Evolutionary conservation across 2,888 invertebrate species (phyloP).

Genomic region (Adineta ricciae): DNA sequence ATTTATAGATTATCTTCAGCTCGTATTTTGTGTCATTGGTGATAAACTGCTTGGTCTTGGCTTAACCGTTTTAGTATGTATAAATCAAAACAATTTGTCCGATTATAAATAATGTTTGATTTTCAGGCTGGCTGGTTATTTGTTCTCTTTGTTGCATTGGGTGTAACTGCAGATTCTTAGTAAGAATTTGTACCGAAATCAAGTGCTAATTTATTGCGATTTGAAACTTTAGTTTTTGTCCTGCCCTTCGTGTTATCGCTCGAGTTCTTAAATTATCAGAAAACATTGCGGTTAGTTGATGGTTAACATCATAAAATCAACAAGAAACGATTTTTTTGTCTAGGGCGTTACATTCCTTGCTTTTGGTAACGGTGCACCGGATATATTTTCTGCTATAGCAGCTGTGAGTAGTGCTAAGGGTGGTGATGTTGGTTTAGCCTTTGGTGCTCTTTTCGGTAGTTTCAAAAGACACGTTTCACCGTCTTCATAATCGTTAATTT

Average conservation of each 20-base stretch:
- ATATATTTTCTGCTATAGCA: constrained; percentile 60
- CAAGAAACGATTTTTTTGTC: background rate
- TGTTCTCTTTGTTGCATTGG: constrained; percentile 55
- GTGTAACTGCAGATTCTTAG: constrained; percentile 57
- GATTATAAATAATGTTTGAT: constrained; percentile 20
- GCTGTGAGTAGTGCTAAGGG: constrained; percentile 49
- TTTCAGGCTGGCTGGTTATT: constrained; percentile 50
- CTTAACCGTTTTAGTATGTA: constrained; percentile 43
- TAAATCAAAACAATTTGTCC: background rate
- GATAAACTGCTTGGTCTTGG: constrained; percentile 37
- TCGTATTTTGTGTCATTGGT: constrained; percentile 47
- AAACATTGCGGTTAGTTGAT: constrained; percentile 50
- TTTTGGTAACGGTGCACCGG: constrained; percentile 63
- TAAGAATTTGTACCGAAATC: constrained; percentile 42
- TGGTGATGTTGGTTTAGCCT: constrained; percentile 48
- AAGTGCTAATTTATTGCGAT: background rate
- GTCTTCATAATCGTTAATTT: background rate
- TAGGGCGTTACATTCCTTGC: constrained; percentile 62
- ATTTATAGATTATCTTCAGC: constrained; percentile 46
- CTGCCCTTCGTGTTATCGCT: constrained; percentile 54
- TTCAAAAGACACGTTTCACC: background rate
- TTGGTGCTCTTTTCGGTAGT: constrained; percentile 47
- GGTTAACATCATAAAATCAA: background rate
- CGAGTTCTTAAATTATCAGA: constrained; percentile 53
- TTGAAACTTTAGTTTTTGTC: constrained; percentile 52